Base-by-base conservation (phyloP, 2,888 invertebrate species). In the Lasioglossum zephyrum region DNA sequence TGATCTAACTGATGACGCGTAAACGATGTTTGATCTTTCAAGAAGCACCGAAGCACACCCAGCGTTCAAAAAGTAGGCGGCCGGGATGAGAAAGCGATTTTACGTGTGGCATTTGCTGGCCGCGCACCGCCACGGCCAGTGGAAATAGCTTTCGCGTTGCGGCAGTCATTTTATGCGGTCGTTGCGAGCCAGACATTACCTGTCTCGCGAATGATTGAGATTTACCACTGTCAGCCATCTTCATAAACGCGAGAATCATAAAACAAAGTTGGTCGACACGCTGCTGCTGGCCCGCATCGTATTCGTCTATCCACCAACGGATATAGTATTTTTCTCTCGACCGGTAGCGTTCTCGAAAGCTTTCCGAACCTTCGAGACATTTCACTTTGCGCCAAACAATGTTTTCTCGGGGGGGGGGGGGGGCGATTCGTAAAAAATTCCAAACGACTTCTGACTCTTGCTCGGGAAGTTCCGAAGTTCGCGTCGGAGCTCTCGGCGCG, bases 201-300 rank as follows among this genome's bases (percentile, higher is more conserved):
- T 70, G 73, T 49, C 47, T 41, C 69, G 53, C 47, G 47, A 69
- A 49, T 53, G 57, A 82, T 84, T 74, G 73, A 82, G 84, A 84
- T 87, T 87, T 87, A 87, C 66, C 39, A 75, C 47, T 75, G 72
- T 72, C 75, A 76, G 77, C 73, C 41, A 74, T 36, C 60, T 73
- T 82, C 70, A 79, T 76, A 74, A 86, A 73, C 75, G 47, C 72
- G 53, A 31, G 26, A 76, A 70, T 69, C 73, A n/a, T 53, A 26
- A 57, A 73, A 26, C 8, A 31, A 22, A 39, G 22, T 36, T 36
- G 36, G 11, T 8, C 36, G 66, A 36, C 31, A 22, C 78, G 26
- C 5, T 70, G 31, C n/a, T 36, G 36, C 36, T 31, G 31, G 31
- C 47, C 47, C n/a, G 22, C 53, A n/a, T 36, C 36, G 36, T 26